phyloP scores from a whole-genome alignment of 2,113 vertebrate species.

The Neodon shergylaensis region DNA sequence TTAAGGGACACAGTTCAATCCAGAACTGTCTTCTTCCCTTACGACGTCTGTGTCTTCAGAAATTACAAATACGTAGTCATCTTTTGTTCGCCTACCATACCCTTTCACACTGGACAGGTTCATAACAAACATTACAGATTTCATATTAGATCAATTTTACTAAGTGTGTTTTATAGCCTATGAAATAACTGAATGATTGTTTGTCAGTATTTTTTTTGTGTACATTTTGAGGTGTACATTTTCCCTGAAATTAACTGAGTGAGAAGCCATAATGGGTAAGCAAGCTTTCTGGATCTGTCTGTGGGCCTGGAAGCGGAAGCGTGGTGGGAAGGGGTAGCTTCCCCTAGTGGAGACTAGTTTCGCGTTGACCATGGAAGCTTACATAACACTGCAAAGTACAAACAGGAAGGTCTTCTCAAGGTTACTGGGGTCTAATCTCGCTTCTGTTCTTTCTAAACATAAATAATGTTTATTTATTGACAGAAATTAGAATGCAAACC shows the following conservation, averaged over 20 bases:
- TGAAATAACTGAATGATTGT: conserved; percentile 11
- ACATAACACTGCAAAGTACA: neutral
- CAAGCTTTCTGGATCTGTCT: conserved; percentile 4
- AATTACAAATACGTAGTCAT: neutral
- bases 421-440: neutral
- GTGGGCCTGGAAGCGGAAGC: neutral
- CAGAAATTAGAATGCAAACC: conserved; percentile 40
- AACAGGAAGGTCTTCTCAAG: conserved; percentile 35
- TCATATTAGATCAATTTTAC: neutral
- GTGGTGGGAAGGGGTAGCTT: neutral
- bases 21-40: neutral
- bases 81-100: neutral
- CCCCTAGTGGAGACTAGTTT: neutral
- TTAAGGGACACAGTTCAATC: neutral
- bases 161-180: neutral
- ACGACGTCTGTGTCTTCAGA: conserved; percentile 19
- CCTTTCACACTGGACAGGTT: conserved; percentile 7
- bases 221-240: neutral
- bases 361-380: conserved; percentile 22
- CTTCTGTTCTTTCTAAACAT: conserved; percentile 40
- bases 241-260: conserved; percentile 26
- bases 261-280: neutral
- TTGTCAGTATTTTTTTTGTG: neutral
- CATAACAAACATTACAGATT: neutral
- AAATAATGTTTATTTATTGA: neutral